phyloP scores from a whole-genome alignment of 2,888 invertebrate species.

The Nomada flava region DNA sequence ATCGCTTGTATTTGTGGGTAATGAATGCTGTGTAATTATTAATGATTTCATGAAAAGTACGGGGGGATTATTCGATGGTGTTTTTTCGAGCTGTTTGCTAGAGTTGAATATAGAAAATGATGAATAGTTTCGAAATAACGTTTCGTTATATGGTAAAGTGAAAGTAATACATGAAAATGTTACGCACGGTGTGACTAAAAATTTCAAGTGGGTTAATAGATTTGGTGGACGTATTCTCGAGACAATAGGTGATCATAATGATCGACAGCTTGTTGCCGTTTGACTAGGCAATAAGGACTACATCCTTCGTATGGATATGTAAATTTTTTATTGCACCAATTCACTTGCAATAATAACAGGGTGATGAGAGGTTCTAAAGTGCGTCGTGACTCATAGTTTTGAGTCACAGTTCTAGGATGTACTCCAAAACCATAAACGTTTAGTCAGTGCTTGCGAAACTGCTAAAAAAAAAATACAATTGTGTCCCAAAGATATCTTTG shows the following conservation, averaged over 20 bases:
- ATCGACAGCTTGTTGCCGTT: slow-evolving; percentile 18
- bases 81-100: too few relatives aligned
- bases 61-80: too few relatives aligned
- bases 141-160: too few relatives aligned
- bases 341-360: slow-evolving; percentile 18
- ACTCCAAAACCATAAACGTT: slow-evolving; percentile 21
- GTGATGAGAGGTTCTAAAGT: slow-evolving; percentile 1
- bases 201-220: not conserved
- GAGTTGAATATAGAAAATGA: too few relatives aligned
- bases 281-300: slow-evolving; percentile 9
- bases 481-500: too few relatives aligned
- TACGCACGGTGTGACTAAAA: not conserved
- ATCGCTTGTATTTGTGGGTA: too few relatives aligned
- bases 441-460: slow-evolving; percentile 1
- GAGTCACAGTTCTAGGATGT: slow-evolving; percentile 5
- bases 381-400: slow-evolving; percentile 5
- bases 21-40: too few relatives aligned
- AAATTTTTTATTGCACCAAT: slow-evolving; percentile 17
- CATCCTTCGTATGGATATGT: not conserved
- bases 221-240: not conserved
- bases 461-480: not conserved
- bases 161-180: not conserved
- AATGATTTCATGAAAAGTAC: too few relatives aligned
- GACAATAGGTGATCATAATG: slow-evolving; percentile 4
- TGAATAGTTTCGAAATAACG: too few relatives aligned